Percentiles rank a stretch among this genome's conserved stretches.
These are phyloP conservation scores for Dascillus cervinus DNA, from an alignment of 2,888 invertebrate species.

Conservation along the genomic window DNA sequence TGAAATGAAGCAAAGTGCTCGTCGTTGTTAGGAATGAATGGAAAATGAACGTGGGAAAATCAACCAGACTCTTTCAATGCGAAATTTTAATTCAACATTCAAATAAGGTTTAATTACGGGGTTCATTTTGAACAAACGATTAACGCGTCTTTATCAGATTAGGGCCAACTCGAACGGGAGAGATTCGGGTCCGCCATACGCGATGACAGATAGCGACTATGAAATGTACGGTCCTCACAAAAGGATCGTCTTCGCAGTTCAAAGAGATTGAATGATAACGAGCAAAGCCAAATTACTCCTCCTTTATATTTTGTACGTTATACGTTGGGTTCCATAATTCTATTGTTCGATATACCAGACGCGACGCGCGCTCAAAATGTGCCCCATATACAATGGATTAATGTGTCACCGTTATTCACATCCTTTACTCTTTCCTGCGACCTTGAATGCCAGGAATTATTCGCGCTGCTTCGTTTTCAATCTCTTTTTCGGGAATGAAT, in stretches of 20 bases:
- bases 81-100: constrained; percentile 25
- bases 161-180: constrained; percentile 22
- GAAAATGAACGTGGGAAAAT: constrained; percentile 36
- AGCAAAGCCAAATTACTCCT: constrained; percentile 35
- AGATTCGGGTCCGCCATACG: too few species aligned
- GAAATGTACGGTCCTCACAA: too few species aligned
- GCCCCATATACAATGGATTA: constrained; percentile 16
- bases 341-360: constrained; percentile 28
- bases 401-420: constrained; percentile 9
- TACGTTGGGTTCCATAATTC: constrained; percentile 32
- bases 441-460: too few species aligned
- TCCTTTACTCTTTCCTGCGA: too few species aligned
- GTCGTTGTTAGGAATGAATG: constrained; percentile 35
- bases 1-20: constrained; percentile 34
- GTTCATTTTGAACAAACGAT: constrained; percentile 24
- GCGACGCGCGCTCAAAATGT: constrained; percentile 13
- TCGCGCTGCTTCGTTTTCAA: too few species aligned
- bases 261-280: constrained; percentile 37
- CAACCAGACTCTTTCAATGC: constrained; percentile 24
- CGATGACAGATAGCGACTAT: constrained; percentile 22
- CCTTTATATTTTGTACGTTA: constrained; percentile 35
- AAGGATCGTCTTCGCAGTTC: constrained; percentile 28
- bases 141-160: constrained; percentile 29
- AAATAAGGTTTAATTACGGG: constrained; percentile 21
- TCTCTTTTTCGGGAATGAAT: too few species aligned